phyloP scores from a whole-genome alignment of 2,888 invertebrate species.

The Tetrapedia diversipes region DNA sequence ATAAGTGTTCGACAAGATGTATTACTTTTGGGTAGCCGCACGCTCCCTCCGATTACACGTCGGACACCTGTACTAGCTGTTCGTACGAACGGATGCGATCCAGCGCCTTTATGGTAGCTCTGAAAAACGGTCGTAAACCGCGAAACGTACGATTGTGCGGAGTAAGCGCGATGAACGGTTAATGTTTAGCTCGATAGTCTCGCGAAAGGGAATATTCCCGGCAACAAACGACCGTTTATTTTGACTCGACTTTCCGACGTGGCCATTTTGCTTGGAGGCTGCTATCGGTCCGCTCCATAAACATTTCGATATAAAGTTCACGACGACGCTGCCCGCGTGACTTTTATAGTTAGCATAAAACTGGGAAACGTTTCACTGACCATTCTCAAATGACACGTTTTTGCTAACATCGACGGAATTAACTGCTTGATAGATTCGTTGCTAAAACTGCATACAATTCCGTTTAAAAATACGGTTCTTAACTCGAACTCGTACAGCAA shows the following conservation, averaged over 20 bases:
- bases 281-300: background rate
- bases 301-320: conserved; percentile 6
- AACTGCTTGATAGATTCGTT: conserved; percentile 38
- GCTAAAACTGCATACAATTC: too few species aligned
- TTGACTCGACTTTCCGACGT: conserved; percentile 6
- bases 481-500: too few species aligned
- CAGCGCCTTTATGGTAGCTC: background rate
- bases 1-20: too few species aligned
- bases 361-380: background rate
- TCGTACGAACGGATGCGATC: background rate
- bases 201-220: background rate
- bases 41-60: conserved; percentile 1
- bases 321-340: background rate
- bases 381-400: background rate
- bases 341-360: conserved; percentile 14
- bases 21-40: too few species aligned
- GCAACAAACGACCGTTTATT: conserved; percentile 4
- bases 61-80: background rate
- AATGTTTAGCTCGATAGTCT: background rate
- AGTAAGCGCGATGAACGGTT: conserved; percentile 1
- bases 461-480: too few species aligned
- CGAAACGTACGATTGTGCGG: conserved; percentile 4
- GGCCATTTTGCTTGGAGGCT: conserved; percentile 2
- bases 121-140: background rate
- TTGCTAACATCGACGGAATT: conserved; percentile 23